phyloP scores from a whole-genome alignment of 1,140 invertebrate genomes.

The Lineus longissimus region DNA sequence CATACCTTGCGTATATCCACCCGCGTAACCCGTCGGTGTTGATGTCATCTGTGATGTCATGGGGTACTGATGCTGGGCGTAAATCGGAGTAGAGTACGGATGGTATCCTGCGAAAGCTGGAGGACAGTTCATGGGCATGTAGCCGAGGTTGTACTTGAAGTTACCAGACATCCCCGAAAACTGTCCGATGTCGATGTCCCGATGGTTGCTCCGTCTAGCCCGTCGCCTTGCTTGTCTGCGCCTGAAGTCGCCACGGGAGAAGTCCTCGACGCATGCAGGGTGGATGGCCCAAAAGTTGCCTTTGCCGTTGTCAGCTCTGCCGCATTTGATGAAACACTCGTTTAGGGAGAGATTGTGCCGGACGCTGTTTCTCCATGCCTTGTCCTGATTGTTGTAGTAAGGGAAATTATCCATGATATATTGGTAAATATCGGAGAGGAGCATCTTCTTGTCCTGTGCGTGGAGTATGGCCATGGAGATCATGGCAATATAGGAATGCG shows the following conservation, averaged over 20 bases:
- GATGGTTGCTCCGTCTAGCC: constrained; percentile 27
- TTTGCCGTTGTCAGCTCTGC: constrained; percentile 81
- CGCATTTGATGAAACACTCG: constrained; percentile 96
- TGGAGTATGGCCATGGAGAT: constrained; percentile 68
- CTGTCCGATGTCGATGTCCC: constrained; percentile 4
- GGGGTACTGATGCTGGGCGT: no score
- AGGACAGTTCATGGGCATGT: constrained; percentile 31
- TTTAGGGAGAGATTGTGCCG: constrained; percentile 85
- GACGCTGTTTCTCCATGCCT: constrained; percentile 65
- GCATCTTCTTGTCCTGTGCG: constrained; percentile 55
- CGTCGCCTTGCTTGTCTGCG: constrained; percentile 83
- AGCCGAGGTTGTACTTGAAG: constrained; percentile 20
- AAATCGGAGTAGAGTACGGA: constrained; percentile 15
- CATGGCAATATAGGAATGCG: constrained; percentile 66
- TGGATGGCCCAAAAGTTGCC: constrained; percentile 97
- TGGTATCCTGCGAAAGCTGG: constrained; percentile 22
- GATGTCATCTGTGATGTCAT: no score
- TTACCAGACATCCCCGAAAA: background rate
- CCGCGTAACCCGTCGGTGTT: no score
- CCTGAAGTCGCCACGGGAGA: constrained; percentile 89
- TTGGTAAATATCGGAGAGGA: constrained; percentile 54
- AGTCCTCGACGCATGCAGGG: constrained; percentile 91
- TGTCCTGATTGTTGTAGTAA: constrained; percentile 64
- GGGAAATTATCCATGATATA: constrained; percentile 54
- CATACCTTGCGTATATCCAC: no score